phyloP scores from a whole-genome alignment of 1,140 invertebrate genomes.

The Stegodyphus dumicola region DNA sequence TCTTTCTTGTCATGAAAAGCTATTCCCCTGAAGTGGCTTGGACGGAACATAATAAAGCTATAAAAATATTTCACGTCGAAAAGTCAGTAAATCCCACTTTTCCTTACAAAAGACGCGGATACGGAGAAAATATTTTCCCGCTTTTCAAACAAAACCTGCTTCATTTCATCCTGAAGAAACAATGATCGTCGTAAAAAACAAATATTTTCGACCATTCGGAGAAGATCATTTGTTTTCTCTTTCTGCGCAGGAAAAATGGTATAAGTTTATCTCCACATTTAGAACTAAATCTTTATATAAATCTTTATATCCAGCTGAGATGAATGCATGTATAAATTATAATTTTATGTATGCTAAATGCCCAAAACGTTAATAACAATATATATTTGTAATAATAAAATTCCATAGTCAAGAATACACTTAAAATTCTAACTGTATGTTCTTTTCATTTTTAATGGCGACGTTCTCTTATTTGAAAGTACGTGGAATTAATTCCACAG shows the following conservation, averaged over 20 bases:
- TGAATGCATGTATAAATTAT: no score
- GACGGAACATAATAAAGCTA: slow-evolving; percentile 9
- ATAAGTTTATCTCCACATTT: not conserved
- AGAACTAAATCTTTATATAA: no score
- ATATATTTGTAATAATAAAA: no score
- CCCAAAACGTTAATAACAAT: no score
- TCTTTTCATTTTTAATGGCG: no score
- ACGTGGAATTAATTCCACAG: no score
- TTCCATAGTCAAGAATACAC: no score
- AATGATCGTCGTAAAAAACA: slow-evolving; percentile 49
- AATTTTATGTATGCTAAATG: no score
- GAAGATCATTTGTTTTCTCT: slow-evolving; percentile 13
- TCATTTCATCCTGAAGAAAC: slow-evolving; percentile 18
- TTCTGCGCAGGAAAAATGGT: not conserved
- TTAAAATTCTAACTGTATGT: no score
- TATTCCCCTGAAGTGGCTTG: not conserved
- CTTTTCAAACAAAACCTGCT: slow-evolving; percentile 23
- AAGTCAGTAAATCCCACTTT: slow-evolving; percentile 18
- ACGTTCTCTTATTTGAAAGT: no score
- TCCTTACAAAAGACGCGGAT: slow-evolving; percentile 25
- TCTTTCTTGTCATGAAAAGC: not conserved
- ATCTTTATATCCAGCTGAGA: no score
- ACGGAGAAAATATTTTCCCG: slow-evolving; percentile 17
- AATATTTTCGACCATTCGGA: slow-evolving; percentile 32
- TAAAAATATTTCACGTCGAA: slow-evolving; percentile 33